Percentiles rank a stretch among this genome's conserved stretches.
Evolutionary conservation across 2,113 vertebrate genomes (phyloP).

Genomic region (Heterocephalus glaber): DNA sequence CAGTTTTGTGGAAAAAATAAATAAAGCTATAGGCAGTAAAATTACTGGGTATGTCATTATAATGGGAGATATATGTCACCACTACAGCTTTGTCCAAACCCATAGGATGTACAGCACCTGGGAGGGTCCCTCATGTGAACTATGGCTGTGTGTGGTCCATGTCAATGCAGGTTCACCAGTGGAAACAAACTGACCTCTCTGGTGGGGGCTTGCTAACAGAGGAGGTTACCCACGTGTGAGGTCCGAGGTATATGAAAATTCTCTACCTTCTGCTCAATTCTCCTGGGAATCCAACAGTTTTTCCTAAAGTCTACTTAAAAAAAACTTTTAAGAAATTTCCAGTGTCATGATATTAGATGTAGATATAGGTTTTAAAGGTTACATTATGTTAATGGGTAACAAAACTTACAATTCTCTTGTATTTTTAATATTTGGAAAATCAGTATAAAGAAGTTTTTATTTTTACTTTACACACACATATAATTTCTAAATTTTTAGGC

Average conservation of each 20-base stretch:
- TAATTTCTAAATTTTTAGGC: constrained; percentile 11
- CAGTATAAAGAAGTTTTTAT: not conserved
- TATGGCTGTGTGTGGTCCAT: not conserved
- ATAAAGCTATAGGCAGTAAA: not conserved
- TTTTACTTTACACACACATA: not conserved
- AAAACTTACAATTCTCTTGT: not conserved
- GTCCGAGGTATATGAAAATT: not conserved
- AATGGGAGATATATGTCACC: not conserved
- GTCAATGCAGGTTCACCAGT: not conserved
- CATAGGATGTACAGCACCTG: not conserved
- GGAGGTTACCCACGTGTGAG: not conserved
- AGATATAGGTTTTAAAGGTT: not conserved
- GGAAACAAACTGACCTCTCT: not conserved
- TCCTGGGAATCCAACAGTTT: not conserved
- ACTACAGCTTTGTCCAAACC: not conserved
- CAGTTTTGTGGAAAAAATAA: constrained; percentile 32
- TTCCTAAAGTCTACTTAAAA: not conserved
- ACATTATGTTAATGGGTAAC: not conserved
- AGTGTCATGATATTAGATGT: not conserved
- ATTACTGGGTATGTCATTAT: not conserved
- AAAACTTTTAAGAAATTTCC: not conserved
- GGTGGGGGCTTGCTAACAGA: not conserved
- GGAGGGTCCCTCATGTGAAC: not conserved
- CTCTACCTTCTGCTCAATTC: not conserved
- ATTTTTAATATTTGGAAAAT: constrained; percentile 41